Conservation (phyloP, 2,888 invertebrate genomes). For the Gibbula magus region DNA sequence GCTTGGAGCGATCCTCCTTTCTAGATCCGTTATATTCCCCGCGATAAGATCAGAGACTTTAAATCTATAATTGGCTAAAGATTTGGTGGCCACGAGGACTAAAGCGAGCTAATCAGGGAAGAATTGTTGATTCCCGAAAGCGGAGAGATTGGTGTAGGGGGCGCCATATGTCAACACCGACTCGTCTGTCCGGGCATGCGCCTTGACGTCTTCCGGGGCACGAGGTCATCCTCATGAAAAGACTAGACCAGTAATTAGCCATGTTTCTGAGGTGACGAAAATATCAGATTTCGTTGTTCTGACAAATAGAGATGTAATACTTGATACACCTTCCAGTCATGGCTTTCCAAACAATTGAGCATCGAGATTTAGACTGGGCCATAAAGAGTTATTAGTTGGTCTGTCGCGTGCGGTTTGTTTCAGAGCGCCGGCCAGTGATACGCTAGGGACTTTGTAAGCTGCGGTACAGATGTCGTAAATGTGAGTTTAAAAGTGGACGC, state of each 20-base stretch:
- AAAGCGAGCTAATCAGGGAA: not conserved
- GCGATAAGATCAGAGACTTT: not conserved
- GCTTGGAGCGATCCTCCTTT: no score
- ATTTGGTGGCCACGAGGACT: not conserved
- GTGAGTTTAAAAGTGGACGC: not conserved
- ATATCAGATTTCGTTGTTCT: not conserved
- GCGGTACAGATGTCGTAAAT: conserved; percentile 4
- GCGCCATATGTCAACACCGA: conserved; percentile 4
- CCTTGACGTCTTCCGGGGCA: not conserved
- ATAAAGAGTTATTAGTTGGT: not conserved
- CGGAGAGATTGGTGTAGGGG: not conserved
- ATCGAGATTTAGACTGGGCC: not conserved
- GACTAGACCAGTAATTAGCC: not conserved
- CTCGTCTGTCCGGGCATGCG: not conserved
- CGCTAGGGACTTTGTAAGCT: not conserved
- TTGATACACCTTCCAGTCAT: not conserved
- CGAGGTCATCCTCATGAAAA: not conserved
- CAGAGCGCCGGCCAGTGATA: not conserved
- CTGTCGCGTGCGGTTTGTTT: not conserved
- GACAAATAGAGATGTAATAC: not conserved
- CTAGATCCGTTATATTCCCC: not conserved
- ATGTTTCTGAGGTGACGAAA: not conserved
- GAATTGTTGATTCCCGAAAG: not conserved
- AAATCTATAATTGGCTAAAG: not conserved
- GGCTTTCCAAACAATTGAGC: not conserved